Base-by-base conservation (phyloP, 2,888 invertebrate genomes). In the Adineta ricciae region DNA sequence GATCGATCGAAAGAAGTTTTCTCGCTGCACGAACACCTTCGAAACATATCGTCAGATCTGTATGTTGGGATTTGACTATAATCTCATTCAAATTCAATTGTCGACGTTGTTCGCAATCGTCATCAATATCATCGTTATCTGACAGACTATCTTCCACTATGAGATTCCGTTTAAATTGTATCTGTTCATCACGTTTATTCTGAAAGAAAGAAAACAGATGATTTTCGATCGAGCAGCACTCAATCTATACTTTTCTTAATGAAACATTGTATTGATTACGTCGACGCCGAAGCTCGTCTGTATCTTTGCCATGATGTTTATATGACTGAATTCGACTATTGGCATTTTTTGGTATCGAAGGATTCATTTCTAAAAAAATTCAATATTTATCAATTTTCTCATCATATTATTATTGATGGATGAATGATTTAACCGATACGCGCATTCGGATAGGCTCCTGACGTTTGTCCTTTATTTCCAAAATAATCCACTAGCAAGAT, bases 1-100 rank as follows among this genome's bases (percentile, higher is more conserved):
- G 94, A 91, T 99, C 98, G n/a, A 78, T 41, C 1, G 78, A 78
- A 41, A 78, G 24, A 9, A 78, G 2, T 41, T 78, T 78, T 78
- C 78, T 24, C 41, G 78, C 78, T 24, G 78, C 38, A 41, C 78
- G 38, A 41, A 78, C 41, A 38, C 41, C 78, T 41, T 78, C 41
- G n/a, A 41, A 78, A 78, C 78, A 41, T n/a, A 78, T 24, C 1
- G 38, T 1, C 41, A 32, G 5, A 78, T 78, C 78, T 24, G 78
- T 4, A 41, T 24, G 38, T 24, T 78, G 38, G 3, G 41, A 38
- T 78, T 78, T 78, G 24, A 11, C 2, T 5, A 41, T 11, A 32
- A 78, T 78, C 24, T 78, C 78, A 78, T 78, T 41, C 0, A 78
- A 36, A 78, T 78, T 41, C n/a, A n/a, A 14, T 11, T 32, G 14